Evolutionary conservation across 2,797 vertebrate genomes (phyloP).

Genomic region (Cyprinella venusta): DNA sequence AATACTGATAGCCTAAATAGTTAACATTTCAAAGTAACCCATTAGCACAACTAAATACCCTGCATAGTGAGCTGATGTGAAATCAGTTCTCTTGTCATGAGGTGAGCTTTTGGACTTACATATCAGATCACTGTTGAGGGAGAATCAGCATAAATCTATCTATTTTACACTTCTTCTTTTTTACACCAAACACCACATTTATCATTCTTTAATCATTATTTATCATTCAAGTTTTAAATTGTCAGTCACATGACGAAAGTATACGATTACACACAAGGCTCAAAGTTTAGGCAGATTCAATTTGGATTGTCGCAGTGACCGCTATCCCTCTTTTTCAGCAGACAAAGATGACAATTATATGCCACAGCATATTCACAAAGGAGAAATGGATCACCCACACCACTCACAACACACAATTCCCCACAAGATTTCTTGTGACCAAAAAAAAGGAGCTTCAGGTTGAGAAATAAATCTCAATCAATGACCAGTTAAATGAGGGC

Average conservation of each 20-base stretch:
- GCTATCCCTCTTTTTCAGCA: conserved; percentile 78
- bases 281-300: conserved; percentile 73
- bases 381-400: conserved; percentile 68
- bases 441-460: conserved; percentile 6
- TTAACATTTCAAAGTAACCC: conserved; percentile 75
- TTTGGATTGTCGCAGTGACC: conserved; percentile 72
- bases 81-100: conserved; percentile 65
- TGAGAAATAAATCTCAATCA: conserved; percentile 18
- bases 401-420: conserved; percentile 33
- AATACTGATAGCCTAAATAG: conserved; percentile 75
- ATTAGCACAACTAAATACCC: conserved; percentile 59
- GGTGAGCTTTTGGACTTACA: conserved; percentile 73
- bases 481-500: conserved; percentile 28
- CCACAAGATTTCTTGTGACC: conserved; percentile 18
- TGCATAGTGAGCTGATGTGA: conserved; percentile 75
- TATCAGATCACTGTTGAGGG: conserved; percentile 71
- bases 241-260: conserved; percentile 69
- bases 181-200: conserved; percentile 37
- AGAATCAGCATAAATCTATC: conserved; percentile 64
- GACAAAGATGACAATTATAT: conserved; percentile 69
- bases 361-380: conserved; percentile 80
- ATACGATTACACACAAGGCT: conserved; percentile 73
- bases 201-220: conserved; percentile 11
- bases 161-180: conserved; percentile 46
- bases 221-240: conserved; percentile 51